A percentile compares a stretch with the other conserved stretches of the same genome.
Evolutionary conservation across 2,888 invertebrate species (phyloP).

Genomic region (Orthosia incerta): DNA sequence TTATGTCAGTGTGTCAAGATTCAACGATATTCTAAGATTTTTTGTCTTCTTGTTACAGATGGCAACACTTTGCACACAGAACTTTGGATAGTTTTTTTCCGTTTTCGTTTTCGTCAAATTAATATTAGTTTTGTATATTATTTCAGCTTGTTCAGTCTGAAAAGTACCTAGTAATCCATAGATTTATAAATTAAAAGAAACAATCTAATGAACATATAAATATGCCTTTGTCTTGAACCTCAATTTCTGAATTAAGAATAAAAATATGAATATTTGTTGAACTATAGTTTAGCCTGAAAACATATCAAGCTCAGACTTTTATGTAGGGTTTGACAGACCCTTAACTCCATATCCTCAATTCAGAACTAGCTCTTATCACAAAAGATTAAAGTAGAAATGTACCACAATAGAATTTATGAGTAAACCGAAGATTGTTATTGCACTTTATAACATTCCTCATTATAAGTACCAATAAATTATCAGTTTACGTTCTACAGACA

Average conservation of each 20-base stretch:
- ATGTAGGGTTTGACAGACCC: not conserved
- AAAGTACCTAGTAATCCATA: not conserved
- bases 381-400: constrained; percentile 22
- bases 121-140: not conserved
- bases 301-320: too few relatives aligned
- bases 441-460: constrained; percentile 23
- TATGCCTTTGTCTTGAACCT: not conserved
- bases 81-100: not conserved
- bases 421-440: constrained; percentile 15
- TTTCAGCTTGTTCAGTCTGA: not conserved
- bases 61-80: not conserved
- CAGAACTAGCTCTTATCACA: not conserved
- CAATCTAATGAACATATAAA: not conserved
- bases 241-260: not conserved
- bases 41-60: not conserved
- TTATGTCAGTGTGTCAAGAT: not conserved
- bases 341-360: not conserved
- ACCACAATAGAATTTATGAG: constrained; percentile 14
- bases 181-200: not conserved
- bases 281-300: not conserved
- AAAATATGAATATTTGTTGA: not conserved
- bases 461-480: constrained; percentile 39
- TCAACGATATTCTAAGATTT: not conserved
- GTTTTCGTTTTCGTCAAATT: not conserved
- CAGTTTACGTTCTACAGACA: constrained; percentile 23